These are phyloP conservation scores for Apostichopus leukothele DNA, from an alignment of 53 echinoderm and acorn worm genomes.

Conservation along the genomic window DNA sequence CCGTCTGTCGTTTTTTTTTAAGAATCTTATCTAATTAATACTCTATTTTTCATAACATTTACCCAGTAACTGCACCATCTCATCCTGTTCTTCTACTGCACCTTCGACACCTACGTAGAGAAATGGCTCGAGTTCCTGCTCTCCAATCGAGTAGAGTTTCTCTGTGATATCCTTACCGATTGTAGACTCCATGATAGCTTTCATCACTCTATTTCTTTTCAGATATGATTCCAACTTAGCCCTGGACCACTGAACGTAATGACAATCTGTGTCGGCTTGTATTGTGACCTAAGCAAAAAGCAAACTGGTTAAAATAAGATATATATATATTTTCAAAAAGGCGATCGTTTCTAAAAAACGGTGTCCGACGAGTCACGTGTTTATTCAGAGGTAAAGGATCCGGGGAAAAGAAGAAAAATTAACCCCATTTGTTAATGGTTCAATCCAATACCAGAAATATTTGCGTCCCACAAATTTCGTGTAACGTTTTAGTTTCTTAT, in stretches of 20 bases:
- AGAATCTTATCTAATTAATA: too few species aligned
- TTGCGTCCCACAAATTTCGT: too few species aligned
- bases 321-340: too few species aligned
- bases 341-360: too few species aligned
- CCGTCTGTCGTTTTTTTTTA: too few species aligned
- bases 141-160: constrained; percentile 86
- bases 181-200: constrained; percentile 80
- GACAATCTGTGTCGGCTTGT: constrained; percentile 82
- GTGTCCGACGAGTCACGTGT: too few species aligned
- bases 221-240: constrained; percentile 74
- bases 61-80: constrained; percentile 26
- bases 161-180: constrained; percentile 92
- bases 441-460: too few species aligned
- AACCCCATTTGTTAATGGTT: too few species aligned
- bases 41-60: neutral
- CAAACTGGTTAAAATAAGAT: too few species aligned
- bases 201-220: constrained; percentile 71
- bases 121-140: constrained; percentile 46
- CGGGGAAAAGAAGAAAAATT: too few species aligned
- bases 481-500: too few species aligned
- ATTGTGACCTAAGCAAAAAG: constrained; percentile 73
- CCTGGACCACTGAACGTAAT: constrained; percentile 90
- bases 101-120: constrained; percentile 40
- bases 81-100: neutral
- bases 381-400: too few species aligned